These are phyloP conservation scores for Tychaedon coryphoeus DNA, from an alignment of 2,113 vertebrate species.

Conservation along the genomic window DNA sequence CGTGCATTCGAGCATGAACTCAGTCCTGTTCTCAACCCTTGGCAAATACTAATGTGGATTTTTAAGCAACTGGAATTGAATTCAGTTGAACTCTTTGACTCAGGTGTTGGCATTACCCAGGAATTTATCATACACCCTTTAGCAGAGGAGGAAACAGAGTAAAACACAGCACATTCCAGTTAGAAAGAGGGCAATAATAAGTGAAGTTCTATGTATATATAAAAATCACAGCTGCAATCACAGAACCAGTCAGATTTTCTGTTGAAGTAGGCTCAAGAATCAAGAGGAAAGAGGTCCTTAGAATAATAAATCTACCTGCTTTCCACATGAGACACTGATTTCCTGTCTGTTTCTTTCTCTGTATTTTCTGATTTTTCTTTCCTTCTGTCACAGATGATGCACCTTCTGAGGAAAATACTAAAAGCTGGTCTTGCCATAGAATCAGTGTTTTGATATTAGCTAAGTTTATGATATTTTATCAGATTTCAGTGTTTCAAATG, in stretches of 20 bases:
- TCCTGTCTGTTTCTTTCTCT: background rate
- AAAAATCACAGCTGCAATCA: background rate
- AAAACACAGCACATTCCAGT: accelerated
- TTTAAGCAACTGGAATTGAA: background rate
- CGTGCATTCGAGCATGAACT: slow-evolving; percentile 1
- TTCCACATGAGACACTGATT: background rate
- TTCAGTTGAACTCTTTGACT: background rate
- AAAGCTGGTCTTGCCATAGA: background rate
- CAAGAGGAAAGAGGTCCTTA: background rate
- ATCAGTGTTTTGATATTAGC: background rate
- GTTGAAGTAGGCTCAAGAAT: background rate
- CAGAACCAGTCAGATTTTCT: background rate
- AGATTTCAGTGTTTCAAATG: background rate
- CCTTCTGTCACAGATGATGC: background rate
- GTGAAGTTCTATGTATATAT: background rate
- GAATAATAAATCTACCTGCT: background rate
- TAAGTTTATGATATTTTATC: background rate
- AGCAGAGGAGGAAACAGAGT: background rate
- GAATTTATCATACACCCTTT: background rate
- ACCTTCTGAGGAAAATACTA: background rate
- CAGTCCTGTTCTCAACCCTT: background rate
- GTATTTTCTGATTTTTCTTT: background rate
- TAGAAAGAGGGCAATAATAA: background rate
- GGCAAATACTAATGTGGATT: background rate
- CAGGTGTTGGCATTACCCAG: background rate